These are phyloP conservation scores for Arbacia lixula DNA, from an alignment of 53 echinoderm and acorn worm species.

Conservation along the genomic window DNA sequence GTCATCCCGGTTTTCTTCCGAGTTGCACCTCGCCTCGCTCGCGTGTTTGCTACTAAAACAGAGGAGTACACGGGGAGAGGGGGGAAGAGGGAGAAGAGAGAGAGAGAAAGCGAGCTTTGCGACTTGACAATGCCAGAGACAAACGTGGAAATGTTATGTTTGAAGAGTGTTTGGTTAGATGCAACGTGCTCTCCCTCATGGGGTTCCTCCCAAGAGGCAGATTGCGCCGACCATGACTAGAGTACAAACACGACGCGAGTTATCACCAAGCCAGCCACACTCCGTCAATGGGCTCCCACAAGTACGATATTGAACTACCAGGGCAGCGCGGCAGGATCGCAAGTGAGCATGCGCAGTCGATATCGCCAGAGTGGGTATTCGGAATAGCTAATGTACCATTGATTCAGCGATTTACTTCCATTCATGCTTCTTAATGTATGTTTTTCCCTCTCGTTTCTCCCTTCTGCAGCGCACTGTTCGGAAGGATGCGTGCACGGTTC, in stretches of 20 bases:
- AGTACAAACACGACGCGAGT: conserved; percentile 18
- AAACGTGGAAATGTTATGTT: conserved; percentile 24
- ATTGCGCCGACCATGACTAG: conserved; percentile 29
- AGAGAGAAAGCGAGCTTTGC: not conserved
- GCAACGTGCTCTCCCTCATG: conserved; percentile 29
- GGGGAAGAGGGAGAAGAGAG: not conserved
- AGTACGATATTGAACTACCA: conserved; percentile 43
- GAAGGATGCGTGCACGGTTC: conserved; percentile 82
- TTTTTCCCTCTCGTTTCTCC: conserved; percentile 25
- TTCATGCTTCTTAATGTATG: conserved; percentile 17
- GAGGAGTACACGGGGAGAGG: not conserved
- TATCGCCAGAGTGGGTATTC: conserved; percentile 5
- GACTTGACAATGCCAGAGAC: conserved; percentile 46
- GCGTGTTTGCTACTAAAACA: conserved; percentile 39
- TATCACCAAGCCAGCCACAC: not conserved
- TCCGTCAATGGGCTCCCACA: conserved; percentile 23
- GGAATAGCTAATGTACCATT: conserved; percentile 50
- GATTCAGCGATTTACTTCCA: conserved; percentile 46
- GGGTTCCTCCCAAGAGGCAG: conserved; percentile 18
- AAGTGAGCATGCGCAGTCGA: conserved; percentile 48
- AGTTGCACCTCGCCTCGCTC: too few relatives aligned
- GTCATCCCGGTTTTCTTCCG: conserved; percentile 36
- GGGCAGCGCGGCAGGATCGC: conserved; percentile 14
- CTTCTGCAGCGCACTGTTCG: conserved; percentile 77
- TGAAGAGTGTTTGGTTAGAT: conserved; percentile 44